Percentiles rank a stretch among this genome's conserved stretches.
Evolutionary conservation across 2,888 invertebrate genomes (phyloP).

Genomic region (Ophion ventricosus): DNA sequence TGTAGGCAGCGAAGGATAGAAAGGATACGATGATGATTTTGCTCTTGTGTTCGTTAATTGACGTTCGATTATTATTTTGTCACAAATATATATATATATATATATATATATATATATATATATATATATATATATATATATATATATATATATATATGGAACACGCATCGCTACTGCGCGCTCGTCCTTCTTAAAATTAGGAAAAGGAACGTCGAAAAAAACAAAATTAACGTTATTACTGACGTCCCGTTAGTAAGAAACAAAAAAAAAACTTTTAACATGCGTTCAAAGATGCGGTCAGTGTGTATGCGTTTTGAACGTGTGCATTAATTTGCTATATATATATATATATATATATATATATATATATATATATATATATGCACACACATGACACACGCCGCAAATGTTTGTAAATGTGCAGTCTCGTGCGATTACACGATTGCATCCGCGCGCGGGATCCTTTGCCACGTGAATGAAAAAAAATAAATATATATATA

Average conservation of each 20-base stretch:
- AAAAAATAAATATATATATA: constrained; percentile 29
- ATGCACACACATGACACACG: not conserved
- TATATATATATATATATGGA: not conserved
- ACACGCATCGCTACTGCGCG: constrained; percentile 51
- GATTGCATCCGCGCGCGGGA: constrained; percentile 73
- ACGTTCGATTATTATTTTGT: constrained; percentile 70
- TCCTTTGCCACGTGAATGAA: constrained; percentile 77
- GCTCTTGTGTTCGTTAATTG: constrained; percentile 71
- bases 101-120: constrained; percentile 15
- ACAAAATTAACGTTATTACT: constrained; percentile 65
- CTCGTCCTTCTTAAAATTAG: constrained; percentile 35
- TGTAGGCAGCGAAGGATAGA: constrained; percentile 67
- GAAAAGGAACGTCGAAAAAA: constrained; percentile 32
- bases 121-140: not conserved
- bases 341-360: constrained; percentile 42
- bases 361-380: constrained; percentile 8
- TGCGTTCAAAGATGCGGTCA: constrained; percentile 41
- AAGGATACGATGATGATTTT: constrained; percentile 72
- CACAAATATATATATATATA: constrained; percentile 22
- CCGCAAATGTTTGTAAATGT: constrained; percentile 71
- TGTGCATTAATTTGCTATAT: not conserved
- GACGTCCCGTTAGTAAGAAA: constrained; percentile 61
- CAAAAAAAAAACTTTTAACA: constrained; percentile 22
- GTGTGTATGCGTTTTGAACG: constrained; percentile 70
- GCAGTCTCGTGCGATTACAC: constrained; percentile 64